These are phyloP conservation scores for Vicugna pacos DNA, from an alignment of 2,113 vertebrate genomes.

Conservation along the genomic window DNA sequence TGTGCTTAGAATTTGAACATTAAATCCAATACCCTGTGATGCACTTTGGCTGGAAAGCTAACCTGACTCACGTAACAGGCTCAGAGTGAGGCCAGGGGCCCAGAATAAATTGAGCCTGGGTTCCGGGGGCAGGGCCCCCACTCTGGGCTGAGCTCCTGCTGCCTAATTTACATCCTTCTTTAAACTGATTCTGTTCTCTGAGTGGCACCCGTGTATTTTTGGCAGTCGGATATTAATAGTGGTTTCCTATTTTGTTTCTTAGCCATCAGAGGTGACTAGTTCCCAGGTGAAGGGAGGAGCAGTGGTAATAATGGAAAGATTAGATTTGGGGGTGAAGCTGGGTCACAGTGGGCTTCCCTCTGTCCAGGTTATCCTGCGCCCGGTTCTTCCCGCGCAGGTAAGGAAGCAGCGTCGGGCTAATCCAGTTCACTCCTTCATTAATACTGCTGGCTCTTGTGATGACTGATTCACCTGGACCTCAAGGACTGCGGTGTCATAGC, in stretches of 20 bases:
- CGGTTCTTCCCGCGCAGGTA: background rate
- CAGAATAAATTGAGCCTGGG: background rate
- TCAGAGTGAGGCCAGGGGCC: background rate
- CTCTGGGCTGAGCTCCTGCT: background rate
- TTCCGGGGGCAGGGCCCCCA: too few relatives aligned
- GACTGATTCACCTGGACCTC: too few relatives aligned
- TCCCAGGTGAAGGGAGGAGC: background rate
- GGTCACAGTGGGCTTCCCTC: background rate
- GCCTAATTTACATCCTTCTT: background rate
- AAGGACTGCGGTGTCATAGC: background rate
- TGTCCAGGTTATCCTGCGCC: background rate
- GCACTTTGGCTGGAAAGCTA: background rate
- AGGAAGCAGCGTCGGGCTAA: background rate
- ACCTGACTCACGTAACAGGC: background rate
- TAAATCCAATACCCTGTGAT: background rate
- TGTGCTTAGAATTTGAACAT: background rate
- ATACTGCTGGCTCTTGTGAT: background rate
- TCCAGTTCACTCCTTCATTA: background rate
- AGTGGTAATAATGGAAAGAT: accelerated
- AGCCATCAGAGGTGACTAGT: background rate
- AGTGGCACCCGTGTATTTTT: background rate
- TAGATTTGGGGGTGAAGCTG: too few relatives aligned
- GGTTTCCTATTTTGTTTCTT: background rate
- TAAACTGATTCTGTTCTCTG: background rate
- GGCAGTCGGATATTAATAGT: background rate